These are phyloP conservation scores for Drosophila kambysellisi DNA, from an alignment of 2,888 invertebrate species.

Conservation along the genomic window DNA sequence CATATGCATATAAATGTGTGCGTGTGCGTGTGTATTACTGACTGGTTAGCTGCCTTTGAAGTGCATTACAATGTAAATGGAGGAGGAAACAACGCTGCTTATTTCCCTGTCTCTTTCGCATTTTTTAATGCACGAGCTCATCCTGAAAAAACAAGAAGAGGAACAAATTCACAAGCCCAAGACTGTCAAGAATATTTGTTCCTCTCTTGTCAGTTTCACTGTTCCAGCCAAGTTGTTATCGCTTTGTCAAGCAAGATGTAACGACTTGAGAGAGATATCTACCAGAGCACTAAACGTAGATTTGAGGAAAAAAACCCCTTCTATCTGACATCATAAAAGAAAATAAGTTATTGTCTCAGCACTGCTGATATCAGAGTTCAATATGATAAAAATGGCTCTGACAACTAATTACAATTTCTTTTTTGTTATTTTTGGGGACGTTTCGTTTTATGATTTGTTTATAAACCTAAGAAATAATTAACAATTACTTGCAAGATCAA, in stretches of 20 bases:
- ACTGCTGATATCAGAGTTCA: constrained; percentile 1
- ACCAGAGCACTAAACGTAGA: background rate
- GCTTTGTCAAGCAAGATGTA: constrained; percentile 8
- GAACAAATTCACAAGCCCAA: constrained; percentile 6
- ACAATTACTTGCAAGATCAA: background rate
- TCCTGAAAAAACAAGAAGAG: constrained; percentile 38
- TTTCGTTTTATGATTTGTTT: background rate
- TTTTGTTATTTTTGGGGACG: too few relatives aligned
- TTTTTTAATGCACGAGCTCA: constrained; percentile 30
- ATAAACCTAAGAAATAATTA: background rate
- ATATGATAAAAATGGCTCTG: background rate
- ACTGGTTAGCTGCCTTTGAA: constrained; percentile 65
- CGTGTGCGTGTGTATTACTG: constrained; percentile 30
- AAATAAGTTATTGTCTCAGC: background rate
- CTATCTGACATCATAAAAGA: background rate
- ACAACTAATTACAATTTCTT: background rate
- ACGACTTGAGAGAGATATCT: background rate
- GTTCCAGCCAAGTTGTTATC: background rate
- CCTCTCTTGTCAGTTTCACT: background rate
- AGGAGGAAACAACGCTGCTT: constrained; percentile 60
- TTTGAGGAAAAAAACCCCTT: background rate
- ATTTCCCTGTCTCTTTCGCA: constrained; percentile 44
- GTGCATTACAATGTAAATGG: constrained; percentile 73
- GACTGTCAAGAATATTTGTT: constrained; percentile 4
- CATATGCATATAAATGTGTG: constrained; percentile 1